These are phyloP conservation scores for Fragum sueziense DNA, from an alignment of 2,888 invertebrate genomes.

Conservation along the genomic window DNA sequence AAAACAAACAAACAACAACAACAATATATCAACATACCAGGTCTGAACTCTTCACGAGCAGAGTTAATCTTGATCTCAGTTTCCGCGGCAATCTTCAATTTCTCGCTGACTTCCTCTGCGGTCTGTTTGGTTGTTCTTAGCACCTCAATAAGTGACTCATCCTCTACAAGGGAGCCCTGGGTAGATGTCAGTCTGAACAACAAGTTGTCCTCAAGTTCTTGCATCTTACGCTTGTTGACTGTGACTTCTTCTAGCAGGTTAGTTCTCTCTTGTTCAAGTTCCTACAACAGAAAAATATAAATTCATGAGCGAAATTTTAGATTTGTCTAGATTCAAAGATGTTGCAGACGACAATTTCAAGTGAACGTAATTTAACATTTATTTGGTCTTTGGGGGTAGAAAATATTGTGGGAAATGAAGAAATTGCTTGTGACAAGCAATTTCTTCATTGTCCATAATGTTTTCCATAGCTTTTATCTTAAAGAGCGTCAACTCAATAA, in stretches of 20 bases:
- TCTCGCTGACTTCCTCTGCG: slow-evolving; percentile 97
- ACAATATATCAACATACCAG: slow-evolving; percentile 83
- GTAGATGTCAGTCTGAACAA: slow-evolving; percentile 95
- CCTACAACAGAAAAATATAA: slow-evolving; percentile 82
- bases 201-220: slow-evolving; percentile 96
- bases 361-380: too few species aligned
- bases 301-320: too few species aligned
- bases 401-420: too few species aligned
- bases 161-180: slow-evolving; percentile 96
- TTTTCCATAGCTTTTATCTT: too few species aligned
- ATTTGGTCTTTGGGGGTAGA: too few species aligned
- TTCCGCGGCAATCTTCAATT: slow-evolving; percentile 94
- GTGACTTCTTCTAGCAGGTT: slow-evolving; percentile 97
- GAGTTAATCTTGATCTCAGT: slow-evolving; percentile 97
- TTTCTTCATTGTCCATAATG: too few species aligned
- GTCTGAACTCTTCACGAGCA: slow-evolving; percentile 96
- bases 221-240: slow-evolving; percentile 97
- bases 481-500: slow-evolving; percentile 87
- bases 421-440: too few species aligned
- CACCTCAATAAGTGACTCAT: slow-evolving; percentile 93
- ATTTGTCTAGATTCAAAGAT: too few species aligned
- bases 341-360: too few species aligned
- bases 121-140: slow-evolving; percentile 80
- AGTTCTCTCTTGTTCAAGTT: slow-evolving; percentile 96
- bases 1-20: too few species aligned